Evolutionary conservation across 2,888 invertebrate species (phyloP).

Genomic region (Willowsia nigromaculata): DNA sequence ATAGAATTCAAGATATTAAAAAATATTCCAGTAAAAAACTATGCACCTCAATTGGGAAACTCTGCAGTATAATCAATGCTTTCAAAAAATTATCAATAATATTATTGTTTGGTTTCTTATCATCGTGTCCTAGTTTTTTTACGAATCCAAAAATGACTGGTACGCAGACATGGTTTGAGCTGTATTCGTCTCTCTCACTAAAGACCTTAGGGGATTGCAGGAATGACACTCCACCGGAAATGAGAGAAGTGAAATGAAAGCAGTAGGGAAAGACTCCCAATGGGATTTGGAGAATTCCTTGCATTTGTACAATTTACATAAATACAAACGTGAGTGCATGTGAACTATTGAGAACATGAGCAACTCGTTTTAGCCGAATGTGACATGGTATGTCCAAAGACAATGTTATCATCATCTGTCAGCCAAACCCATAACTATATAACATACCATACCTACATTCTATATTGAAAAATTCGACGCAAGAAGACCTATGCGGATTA

Average conservation of each 20-base stretch:
- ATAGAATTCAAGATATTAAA: conserved; percentile 18
- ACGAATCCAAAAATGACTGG: neutral
- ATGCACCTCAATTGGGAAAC: no score
- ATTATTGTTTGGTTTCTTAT: neutral
- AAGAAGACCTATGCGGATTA: no score
- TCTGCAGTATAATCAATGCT: no score
- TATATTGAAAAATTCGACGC: neutral
- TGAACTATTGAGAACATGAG: no score
- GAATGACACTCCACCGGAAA: conserved; percentile 23
- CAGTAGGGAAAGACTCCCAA: neutral
- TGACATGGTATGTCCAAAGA: conserved; percentile 57
- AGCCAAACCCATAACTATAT: neutral
- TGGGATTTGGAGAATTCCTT: conserved; percentile 34
- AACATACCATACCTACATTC: neutral
- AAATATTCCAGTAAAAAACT: neutral
- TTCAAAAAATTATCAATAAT: neutral
- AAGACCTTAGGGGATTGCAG: neutral
- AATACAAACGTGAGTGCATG: neutral
- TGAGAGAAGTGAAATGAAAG: neutral
- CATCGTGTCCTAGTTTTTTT: neutral
- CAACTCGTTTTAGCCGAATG: conserved; percentile 60
- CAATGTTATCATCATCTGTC: conserved; percentile 56
- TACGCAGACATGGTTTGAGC: neutral
- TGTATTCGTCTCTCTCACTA: neutral
- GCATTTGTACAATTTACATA: conserved; percentile 32